Evolutionary conservation across 2,888 invertebrate genomes (phyloP).

Genomic region (Drosophila neotestacea): DNA sequence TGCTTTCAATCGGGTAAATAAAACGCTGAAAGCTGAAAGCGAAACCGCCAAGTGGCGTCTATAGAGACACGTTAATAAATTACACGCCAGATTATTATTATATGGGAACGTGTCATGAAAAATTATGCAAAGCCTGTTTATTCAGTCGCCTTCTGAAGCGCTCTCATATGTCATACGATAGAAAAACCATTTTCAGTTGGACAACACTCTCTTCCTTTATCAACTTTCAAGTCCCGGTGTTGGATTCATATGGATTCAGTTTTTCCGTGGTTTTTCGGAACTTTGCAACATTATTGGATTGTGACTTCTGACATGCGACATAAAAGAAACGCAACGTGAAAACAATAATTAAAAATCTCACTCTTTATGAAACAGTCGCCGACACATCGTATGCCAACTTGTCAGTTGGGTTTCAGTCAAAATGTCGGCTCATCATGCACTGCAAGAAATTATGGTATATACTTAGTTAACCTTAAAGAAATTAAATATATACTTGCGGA

Average conservation of each 20-base stretch:
- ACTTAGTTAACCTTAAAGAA: background rate
- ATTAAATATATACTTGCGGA: no score
- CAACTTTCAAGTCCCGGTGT: slow-evolving; percentile 8
- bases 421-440: slow-evolving; percentile 27
- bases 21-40: slow-evolving; percentile 52
- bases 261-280: background rate
- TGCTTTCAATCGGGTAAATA: slow-evolving; percentile 65
- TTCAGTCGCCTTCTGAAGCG: slow-evolving; percentile 33
- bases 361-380: slow-evolving; percentile 34
- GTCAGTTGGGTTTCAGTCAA: slow-evolving; percentile 19
- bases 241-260: background rate
- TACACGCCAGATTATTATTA: slow-evolving; percentile 51
- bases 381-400: slow-evolving; percentile 16
- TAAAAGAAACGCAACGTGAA: slow-evolving; percentile 27
- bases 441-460: slow-evolving; percentile 23
- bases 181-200: slow-evolving; percentile 43
- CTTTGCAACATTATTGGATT: background rate
- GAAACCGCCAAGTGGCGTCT: slow-evolving; percentile 48
- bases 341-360: slow-evolving; percentile 61
- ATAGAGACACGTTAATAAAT: slow-evolving; percentile 50
- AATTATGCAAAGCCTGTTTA: slow-evolving; percentile 44
- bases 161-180: slow-evolving; percentile 67
- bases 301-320: slow-evolving; percentile 22
- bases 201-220: background rate
- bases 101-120: slow-evolving; percentile 40